Conservation (phyloP, 2,888 invertebrate species). For the Meandrusa payeni region DNA sequence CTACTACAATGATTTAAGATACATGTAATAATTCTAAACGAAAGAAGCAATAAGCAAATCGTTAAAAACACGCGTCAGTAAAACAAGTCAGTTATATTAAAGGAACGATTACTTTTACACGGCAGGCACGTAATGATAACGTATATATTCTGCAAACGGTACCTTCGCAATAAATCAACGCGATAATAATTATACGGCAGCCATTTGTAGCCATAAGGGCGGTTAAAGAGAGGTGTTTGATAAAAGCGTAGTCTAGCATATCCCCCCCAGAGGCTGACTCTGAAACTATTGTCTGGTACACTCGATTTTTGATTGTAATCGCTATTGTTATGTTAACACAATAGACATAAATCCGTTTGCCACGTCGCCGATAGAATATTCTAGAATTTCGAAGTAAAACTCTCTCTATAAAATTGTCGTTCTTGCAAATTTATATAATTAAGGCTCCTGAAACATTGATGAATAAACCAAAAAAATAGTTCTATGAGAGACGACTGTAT, state of each 20-base stretch:
- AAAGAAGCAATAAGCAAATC: slow-evolving; percentile 2
- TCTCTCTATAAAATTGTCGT: too few species aligned
- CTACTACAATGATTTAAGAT: too few species aligned
- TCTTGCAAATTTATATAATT: too few species aligned
- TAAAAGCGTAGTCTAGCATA: slow-evolving; percentile 33
- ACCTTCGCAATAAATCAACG: slow-evolving; percentile 65
- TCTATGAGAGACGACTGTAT: too few species aligned
- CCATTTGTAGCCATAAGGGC: slow-evolving; percentile 64
- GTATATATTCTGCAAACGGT: slow-evolving; percentile 72
- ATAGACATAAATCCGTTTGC: slow-evolving; percentile 23
- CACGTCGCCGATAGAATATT: too few species aligned
- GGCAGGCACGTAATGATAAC: slow-evolving; percentile 45
- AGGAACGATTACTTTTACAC: slow-evolving; percentile 28
- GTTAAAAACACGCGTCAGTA: neutral
- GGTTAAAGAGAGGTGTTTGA: slow-evolving; percentile 51
- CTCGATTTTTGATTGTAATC: slow-evolving; percentile 30
- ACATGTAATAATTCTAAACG: too few species aligned
- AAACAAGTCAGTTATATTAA: slow-evolving; percentile 16
- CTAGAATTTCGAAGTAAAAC: too few species aligned
- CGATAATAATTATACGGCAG: slow-evolving; percentile 71
- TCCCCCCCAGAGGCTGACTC: slow-evolving; percentile 30
- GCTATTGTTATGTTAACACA: slow-evolving; percentile 36
- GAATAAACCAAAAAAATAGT: too few species aligned
- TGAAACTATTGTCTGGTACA: slow-evolving; percentile 30
- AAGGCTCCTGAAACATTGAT: too few species aligned